Evolutionary conservation across 1,140 invertebrate species (phyloP).

Genomic region (Caenorhabditis inopinata): DNA sequence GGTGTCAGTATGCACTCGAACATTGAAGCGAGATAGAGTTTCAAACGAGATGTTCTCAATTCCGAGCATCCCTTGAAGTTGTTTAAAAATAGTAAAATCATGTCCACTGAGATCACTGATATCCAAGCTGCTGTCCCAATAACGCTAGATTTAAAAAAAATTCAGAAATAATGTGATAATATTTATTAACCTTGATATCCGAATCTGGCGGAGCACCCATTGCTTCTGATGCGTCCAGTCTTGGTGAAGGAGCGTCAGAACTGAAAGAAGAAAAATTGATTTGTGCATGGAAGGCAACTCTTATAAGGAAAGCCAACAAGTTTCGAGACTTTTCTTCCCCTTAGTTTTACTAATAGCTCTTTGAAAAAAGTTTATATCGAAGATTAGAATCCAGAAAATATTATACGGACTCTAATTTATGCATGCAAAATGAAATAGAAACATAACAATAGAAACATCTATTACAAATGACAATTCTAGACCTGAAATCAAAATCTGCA

Average conservation of each 20-base stretch:
- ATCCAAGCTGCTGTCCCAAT: constrained; percentile 34
- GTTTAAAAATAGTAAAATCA: constrained; percentile 17
- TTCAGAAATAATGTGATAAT: neutral
- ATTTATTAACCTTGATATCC: neutral
- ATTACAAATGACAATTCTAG: too few species aligned
- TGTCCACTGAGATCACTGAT: constrained; percentile 19
- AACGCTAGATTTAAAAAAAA: neutral
- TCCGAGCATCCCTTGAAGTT: constrained; percentile 32
- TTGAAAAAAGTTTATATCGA: too few species aligned
- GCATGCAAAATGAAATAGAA: neutral
- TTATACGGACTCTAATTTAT: too few species aligned
- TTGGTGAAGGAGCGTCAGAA: constrained; percentile 36
- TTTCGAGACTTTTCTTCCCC: too few species aligned
- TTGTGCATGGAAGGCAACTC: too few species aligned
- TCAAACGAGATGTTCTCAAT: constrained; percentile 57
- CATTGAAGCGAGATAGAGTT: constrained; percentile 57
- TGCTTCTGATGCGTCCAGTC: neutral
- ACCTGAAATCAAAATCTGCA: constrained; percentile 17
- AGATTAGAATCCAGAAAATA: neutral
- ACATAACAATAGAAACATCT: neutral
- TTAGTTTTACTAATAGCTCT: too few species aligned
- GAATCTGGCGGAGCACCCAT: neutral
- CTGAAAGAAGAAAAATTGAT: neutral
- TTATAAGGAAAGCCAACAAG: too few species aligned
- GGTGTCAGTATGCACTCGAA: constrained; percentile 61